Evolutionary conservation across 2,113 vertebrate species (phyloP), one percentile per base, ranked within the genome.

Genomic region (Brienomyrus longianalis): DNA sequence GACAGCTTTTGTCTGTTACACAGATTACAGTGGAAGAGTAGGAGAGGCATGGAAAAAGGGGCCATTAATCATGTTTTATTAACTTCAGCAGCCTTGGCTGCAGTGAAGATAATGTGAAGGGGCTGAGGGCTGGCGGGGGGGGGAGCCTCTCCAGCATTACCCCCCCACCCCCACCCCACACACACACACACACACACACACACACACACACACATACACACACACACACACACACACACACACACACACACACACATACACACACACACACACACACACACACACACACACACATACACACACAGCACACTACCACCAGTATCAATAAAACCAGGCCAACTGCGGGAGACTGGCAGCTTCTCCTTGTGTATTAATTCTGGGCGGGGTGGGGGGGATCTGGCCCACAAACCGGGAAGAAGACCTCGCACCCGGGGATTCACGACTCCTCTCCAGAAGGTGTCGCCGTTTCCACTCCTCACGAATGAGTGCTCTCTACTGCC

Each of bases 11-110:
- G 90, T 92, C 92, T 93, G 93, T 91, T 92, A 88, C 86, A 93
- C 90, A 93, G 92, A 93, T 93, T 91, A 91, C 84, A n/a, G 87
- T 80, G 89, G 86, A 89, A 89, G 90, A 92, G 27, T 88, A 88
- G 84, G 50, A 90, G 43, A 19, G 89, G 84, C n/a, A 50, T 62
- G 54, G 88, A 35, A 91, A 89, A 92, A 85, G 62, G 27, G 89
- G 0, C 92, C 87, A 95, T 90, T 93, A 92, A 93, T 94, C 91
- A 93, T 90, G 91, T 92, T 93, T 94, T 92, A 95, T 93, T 93
- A 93, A 93, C 91, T 93, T 94, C 89, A 90, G 59, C 88, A 59
- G 87, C 80, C 83, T 90, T 74, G 87, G 83, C 88, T 86, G 86
- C 88, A 91, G 91, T 88, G 89, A 91, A 84, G 90, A 90, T 31